phyloP scores from a whole-genome alignment of 2,888 invertebrate species.

The Rhamnusium bicolor region DNA sequence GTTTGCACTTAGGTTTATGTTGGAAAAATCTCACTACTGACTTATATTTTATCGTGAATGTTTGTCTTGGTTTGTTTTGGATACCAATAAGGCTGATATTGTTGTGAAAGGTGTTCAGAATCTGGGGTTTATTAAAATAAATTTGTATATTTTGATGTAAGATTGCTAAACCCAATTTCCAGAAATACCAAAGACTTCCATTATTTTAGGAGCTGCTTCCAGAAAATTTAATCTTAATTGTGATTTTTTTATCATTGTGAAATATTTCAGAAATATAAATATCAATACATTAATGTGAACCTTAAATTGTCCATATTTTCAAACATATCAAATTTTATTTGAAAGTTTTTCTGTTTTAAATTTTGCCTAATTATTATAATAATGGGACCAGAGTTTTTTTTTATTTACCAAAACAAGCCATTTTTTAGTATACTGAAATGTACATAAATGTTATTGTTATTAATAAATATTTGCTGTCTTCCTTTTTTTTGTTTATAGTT shows the following conservation, averaged over 20 bases:
- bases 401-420: conserved; percentile 5
- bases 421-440: conserved; percentile 1
- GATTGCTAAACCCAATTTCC: neutral
- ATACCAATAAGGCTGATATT: conserved; percentile 20
- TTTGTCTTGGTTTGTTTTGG: conserved; percentile 1
- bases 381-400: conserved; percentile 20
- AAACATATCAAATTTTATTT: neutral
- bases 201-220: conserved; percentile 24
- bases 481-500: neutral
- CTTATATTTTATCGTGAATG: neutral
- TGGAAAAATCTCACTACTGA: neutral
- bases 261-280: neutral
- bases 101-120: conserved; percentile 16
- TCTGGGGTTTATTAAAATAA: neutral
- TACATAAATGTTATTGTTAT: conserved; percentile 2
- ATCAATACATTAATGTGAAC: neutral
- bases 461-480: neutral
- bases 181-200: conserved; percentile 34
- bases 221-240: neutral
- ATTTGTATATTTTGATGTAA: neutral
- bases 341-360: neutral
- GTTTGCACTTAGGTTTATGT: neutral
- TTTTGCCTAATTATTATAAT: neutral
- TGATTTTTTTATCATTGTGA: neutral
- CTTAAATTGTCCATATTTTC: neutral